Evolutionary conservation across 2,888 invertebrate genomes (phyloP).

Genomic region (Drosophila recens): DNA sequence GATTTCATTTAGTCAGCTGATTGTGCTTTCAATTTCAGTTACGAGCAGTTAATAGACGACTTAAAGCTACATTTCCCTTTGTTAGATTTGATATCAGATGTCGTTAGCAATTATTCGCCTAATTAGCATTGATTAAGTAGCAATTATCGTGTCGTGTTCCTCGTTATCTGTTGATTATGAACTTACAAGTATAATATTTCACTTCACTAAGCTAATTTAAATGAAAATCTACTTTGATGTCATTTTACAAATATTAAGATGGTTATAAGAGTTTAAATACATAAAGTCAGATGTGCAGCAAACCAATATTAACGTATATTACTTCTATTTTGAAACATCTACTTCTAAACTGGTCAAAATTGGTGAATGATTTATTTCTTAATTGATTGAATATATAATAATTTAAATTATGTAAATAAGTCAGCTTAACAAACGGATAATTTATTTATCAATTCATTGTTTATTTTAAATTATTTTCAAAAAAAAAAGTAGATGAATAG

Average conservation of each 20-base stretch:
- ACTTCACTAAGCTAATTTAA: background rate
- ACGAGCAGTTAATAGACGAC: background rate
- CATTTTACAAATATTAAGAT: background rate
- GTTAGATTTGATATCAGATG: background rate
- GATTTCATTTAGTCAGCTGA: background rate
- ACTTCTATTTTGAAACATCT: too few species aligned
- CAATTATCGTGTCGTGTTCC: slow-evolving; percentile 51
- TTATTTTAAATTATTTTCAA: too few species aligned
- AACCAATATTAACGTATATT: too few species aligned
- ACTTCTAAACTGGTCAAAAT: too few species aligned
- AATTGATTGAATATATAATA: too few species aligned
- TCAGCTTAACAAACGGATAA: too few species aligned
- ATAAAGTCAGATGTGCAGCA: too few species aligned
- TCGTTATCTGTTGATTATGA: background rate
- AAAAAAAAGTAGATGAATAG: too few species aligned
- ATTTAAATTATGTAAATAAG: too few species aligned
- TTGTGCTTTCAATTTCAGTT: background rate
- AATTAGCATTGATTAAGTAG: slow-evolving; percentile 63
- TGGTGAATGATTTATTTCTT: too few species aligned
- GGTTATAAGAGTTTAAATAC: background rate
- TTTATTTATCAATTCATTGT: too few species aligned
- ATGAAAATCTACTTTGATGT: background rate
- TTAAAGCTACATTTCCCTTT: background rate
- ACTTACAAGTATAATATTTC: background rate
- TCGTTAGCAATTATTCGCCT: slow-evolving; percentile 3